These are phyloP conservation scores for Phyllostomus hastatus DNA, from an alignment of 2,113 vertebrate genomes.

Conservation along the genomic window DNA sequence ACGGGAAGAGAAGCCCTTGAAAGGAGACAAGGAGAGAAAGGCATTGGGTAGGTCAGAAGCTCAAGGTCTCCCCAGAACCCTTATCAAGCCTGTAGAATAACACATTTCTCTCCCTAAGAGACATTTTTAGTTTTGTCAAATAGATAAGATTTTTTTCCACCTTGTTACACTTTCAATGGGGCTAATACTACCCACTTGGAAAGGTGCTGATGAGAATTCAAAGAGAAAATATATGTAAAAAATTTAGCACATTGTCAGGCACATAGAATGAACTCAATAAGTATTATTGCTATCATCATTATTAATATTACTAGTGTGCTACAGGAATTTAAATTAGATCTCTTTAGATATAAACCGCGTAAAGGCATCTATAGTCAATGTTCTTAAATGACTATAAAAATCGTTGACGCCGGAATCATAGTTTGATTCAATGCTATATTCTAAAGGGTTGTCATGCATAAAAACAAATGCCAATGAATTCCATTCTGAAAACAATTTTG, in stretches of 20 bases:
- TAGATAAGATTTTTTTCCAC: not conserved
- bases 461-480: conserved; percentile 75
- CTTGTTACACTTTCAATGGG: conserved; percentile 10
- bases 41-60: not conserved
- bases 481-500: conserved; percentile 71
- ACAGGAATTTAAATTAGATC: conserved; percentile 18
- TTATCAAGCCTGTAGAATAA: not conserved
- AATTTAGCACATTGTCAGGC: not conserved
- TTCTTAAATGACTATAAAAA: conserved; percentile 51
- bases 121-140: conserved; percentile 27
- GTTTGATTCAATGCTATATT: conserved; percentile 57
- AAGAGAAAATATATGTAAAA: conserved; percentile 32
- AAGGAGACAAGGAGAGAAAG: not conserved
- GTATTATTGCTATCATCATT: not conserved
- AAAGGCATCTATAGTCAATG: conserved; percentile 8
- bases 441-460: conserved; percentile 58
- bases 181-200: not conserved
- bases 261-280: not conserved
- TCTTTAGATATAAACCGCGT: not conserved
- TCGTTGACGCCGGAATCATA: conserved; percentile 39
- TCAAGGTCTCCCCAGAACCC: not conserved
- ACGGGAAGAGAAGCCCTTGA: not conserved
- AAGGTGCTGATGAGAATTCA: not conserved
- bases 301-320: not conserved
- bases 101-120: conserved; percentile 1